Conservation (phyloP, 2,113 vertebrate species). For the Xiphophorus hellerii region DNA sequence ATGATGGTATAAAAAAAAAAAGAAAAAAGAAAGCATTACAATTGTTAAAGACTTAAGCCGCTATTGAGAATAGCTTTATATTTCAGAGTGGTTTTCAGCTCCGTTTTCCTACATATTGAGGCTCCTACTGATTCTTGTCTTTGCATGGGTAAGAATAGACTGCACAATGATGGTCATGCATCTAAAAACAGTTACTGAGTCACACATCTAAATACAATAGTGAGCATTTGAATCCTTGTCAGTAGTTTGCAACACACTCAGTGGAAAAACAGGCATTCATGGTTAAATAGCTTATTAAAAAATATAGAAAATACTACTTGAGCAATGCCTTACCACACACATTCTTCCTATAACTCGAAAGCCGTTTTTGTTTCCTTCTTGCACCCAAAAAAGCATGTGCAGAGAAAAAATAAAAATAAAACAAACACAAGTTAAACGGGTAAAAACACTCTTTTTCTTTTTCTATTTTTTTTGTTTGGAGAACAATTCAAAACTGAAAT, state of each 20-base stretch:
- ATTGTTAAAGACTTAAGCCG: no score
- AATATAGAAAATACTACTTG: background rate
- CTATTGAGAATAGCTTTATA: background rate
- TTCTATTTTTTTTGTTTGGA: background rate
- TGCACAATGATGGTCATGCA: slow-evolving; percentile 31
- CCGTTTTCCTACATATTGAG: background rate
- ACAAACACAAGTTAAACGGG: slow-evolving; percentile 14
- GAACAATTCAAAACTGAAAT: slow-evolving; percentile 40
- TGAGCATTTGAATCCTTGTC: slow-evolving; percentile 21
- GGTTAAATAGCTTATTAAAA: background rate
- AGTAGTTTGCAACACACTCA: slow-evolving; percentile 17
- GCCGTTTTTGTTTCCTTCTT: background rate
- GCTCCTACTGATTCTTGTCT: slow-evolving; percentile 24
- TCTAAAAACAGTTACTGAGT: slow-evolving; percentile 22
- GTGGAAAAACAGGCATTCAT: background rate
- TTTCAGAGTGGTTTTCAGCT: background rate
- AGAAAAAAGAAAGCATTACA: no score
- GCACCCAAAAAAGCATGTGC: slow-evolving; percentile 8
- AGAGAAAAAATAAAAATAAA: slow-evolving; percentile 9
- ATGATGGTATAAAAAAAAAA: no score
- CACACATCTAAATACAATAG: background rate
- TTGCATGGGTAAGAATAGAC: slow-evolving; percentile 17
- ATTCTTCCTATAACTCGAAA: background rate
- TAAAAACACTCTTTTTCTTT: slow-evolving; percentile 7
- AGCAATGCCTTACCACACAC: slow-evolving; percentile 33